phyloP scores from a whole-genome alignment of 2,888 invertebrate genomes.

The Watsonalla binaria region DNA sequence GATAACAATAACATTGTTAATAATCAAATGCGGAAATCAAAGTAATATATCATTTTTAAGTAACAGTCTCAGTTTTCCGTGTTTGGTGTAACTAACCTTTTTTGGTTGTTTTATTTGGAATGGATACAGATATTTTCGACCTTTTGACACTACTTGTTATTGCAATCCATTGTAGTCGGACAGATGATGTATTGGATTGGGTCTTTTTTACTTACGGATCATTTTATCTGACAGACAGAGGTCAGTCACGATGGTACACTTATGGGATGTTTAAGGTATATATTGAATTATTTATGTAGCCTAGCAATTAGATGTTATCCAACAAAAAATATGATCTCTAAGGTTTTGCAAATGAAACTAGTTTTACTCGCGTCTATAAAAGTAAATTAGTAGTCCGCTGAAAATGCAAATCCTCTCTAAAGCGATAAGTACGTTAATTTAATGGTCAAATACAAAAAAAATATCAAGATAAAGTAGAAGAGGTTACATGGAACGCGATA shows the following conservation, averaged over 20 bases:
- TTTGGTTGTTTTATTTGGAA: neutral
- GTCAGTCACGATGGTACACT: conserved; percentile 22
- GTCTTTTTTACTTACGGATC: conserved; percentile 29
- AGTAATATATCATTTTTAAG: conserved; percentile 16
- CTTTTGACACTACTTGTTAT: conserved; percentile 28
- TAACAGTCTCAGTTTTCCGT: neutral
- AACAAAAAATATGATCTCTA: no score
- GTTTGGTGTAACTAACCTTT: neutral
- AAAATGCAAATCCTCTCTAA: no score
- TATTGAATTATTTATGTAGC: no score
- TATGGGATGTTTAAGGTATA: neutral
- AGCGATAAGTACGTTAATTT: neutral
- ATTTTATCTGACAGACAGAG: conserved; percentile 30
- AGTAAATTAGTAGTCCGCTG: no score
- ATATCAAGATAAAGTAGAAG: conserved; percentile 14
- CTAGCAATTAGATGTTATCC: no score
- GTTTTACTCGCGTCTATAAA: no score
- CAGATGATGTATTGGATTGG: conserved; percentile 40
- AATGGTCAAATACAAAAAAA: neutral
- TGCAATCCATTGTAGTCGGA: conserved; percentile 41
- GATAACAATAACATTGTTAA: neutral
- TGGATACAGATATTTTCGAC: conserved; percentile 9
- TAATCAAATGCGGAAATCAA: conserved; percentile 17
- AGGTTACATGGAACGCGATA: conserved; percentile 2
- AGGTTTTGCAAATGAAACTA: no score